Conservation (phyloP, 2,888 invertebrate species). For the Philereme vetulata region DNA sequence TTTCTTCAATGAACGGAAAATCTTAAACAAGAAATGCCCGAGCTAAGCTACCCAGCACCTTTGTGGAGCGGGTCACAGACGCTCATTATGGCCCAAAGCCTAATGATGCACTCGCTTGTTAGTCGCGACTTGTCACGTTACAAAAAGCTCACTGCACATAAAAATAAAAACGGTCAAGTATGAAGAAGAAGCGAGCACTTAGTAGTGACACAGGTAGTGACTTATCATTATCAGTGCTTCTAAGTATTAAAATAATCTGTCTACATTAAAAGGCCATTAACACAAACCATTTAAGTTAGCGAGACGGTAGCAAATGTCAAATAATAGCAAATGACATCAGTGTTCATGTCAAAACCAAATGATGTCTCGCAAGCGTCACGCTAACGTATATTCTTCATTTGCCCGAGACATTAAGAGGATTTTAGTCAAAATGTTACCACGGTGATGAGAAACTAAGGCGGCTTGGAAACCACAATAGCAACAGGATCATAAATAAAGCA, state of each 20-base stretch:
- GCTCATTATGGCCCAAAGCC: constrained; percentile 60
- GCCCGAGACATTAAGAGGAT: no score
- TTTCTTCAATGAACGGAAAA: constrained; percentile 19
- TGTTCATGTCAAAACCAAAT: no score
- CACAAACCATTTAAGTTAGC: no score
- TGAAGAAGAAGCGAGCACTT: constrained; percentile 39
- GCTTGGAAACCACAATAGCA: no score
- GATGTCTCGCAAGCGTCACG: background rate
- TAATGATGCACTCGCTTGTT: constrained; percentile 72
- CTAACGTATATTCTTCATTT: background rate
- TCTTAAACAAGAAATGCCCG: constrained; percentile 35
- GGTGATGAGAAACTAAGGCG: no score
- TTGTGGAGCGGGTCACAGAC: constrained; percentile 43
- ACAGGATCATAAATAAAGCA: no score
- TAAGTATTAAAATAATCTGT: no score
- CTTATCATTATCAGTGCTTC: constrained; percentile 5
- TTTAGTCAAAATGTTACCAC: no score
- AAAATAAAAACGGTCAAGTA: constrained; percentile 44
- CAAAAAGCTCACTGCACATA: constrained; percentile 46
- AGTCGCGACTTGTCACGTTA: constrained; percentile 56
- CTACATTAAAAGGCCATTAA: no score
- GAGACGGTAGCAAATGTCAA: no score
- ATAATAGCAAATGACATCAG: no score
- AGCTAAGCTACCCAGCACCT: constrained; percentile 35
- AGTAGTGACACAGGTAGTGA: constrained; percentile 12